phyloP scores from a whole-genome alignment of 2,113 vertebrate genomes.

The Python bivittatus region DNA sequence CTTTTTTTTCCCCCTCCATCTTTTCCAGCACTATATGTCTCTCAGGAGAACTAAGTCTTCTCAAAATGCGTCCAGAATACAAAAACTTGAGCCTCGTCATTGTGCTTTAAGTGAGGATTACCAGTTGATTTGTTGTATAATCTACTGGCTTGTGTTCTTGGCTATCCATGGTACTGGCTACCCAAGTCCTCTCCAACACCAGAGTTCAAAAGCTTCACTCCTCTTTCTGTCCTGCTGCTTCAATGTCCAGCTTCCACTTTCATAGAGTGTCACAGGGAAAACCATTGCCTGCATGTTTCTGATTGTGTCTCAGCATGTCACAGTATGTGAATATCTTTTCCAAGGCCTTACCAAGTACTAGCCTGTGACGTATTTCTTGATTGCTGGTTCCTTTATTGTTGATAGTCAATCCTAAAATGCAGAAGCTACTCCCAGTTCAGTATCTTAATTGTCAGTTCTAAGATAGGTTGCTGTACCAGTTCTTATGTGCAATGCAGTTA shows the following conservation, averaged over 20 bases:
- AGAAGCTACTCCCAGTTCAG: background rate
- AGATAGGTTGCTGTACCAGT: background rate
- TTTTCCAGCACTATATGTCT: background rate
- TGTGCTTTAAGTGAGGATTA: background rate
- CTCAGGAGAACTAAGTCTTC: background rate
- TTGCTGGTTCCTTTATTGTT: background rate
- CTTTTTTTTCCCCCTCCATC: background rate
- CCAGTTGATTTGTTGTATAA: background rate
- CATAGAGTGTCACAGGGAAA: background rate
- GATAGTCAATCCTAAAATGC: background rate
- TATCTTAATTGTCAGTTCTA: background rate
- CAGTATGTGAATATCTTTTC: background rate
- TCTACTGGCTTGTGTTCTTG: background rate
- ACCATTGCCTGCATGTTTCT: background rate
- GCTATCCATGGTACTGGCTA: background rate
- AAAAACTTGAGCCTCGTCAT: background rate
- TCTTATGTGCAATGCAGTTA: background rate
- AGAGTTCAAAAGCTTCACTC: background rate
- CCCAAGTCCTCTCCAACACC: background rate
- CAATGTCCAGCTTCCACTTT: background rate
- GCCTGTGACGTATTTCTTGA: background rate
- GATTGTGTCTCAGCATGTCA: background rate
- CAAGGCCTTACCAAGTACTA: background rate
- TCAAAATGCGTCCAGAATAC: background rate
- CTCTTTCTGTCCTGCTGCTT: background rate